Base-by-base conservation (phyloP, 2,888 invertebrate species). In the Priocnemis perturbator region DNA sequence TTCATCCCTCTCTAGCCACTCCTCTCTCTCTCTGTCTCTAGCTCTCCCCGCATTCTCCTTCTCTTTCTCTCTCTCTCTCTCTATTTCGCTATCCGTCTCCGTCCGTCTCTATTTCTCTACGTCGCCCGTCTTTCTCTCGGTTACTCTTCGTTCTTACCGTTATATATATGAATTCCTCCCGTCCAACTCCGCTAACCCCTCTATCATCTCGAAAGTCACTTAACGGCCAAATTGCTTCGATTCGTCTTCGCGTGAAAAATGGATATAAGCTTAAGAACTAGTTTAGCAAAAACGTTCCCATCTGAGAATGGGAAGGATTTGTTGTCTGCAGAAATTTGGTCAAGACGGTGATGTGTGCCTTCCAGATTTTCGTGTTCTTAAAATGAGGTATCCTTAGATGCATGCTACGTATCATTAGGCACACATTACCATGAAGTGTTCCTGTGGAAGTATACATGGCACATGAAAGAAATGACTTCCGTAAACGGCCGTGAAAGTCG, bases 151-250 rank as follows among this genome's bases (percentile, higher is more conserved):
- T 4, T n/a, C 9, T 58, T 26, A 58, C 60, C 59, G 58, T 67
- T 53, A 45, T 63, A 65, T 61, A 21, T 60, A 45, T 57, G 66
- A 45, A 58, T 69, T 57, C 63, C 62, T 23, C 60, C 11, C 60
- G 20, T 48, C 37, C 37, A 9, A 37, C 37, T 11, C 37, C 37
- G 37, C 37, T 37, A 9, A 37, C 37, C 37, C 37, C 37, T 67
- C 23, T 55, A 67, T 60, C 67, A 60, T 76, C 79, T 74, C 71
- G 65, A 60, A 69, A 65, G 72, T 77, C 79, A 74, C 76, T 78
- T 78, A 76, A 78, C 76, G 69, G 72, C 77, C 77, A 77, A 77
- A 79, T 37, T 76, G 76, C 76, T 69, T 61, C 72, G 70, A 70
- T 71, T 64, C 67, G 58, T 60, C 60, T 37, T 37, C 37, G 37